A percentile compares a stretch with the other conserved stretches of the same genome.
Conservation (phyloP, 2,888 invertebrate species). For the Panzeria rudis region DNA sequence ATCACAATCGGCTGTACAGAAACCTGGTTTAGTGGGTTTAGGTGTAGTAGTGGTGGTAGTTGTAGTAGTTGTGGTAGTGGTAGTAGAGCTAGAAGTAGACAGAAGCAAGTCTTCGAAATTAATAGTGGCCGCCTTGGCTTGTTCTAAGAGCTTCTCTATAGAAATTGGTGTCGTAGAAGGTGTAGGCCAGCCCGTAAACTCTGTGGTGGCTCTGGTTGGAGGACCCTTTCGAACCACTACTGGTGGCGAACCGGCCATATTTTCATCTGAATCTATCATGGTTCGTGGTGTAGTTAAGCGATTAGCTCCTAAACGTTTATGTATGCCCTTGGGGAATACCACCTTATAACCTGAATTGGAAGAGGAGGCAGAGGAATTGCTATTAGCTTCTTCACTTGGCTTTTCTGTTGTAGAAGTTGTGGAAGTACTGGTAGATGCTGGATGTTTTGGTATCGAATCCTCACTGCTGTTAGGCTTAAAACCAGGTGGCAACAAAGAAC, state of each 20-base stretch:
- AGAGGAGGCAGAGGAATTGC: constrained; percentile 79
- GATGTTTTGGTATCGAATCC: constrained; percentile 64
- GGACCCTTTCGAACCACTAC: constrained; percentile 93
- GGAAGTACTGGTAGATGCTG: constrained; percentile 71
- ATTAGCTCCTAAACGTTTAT: constrained; percentile 85
- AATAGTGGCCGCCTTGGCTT: constrained; percentile 86
- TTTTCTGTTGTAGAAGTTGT: constrained; percentile 61
- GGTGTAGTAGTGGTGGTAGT: constrained; percentile 89
- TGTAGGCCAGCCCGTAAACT: constrained; percentile 96
- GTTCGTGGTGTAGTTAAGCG: constrained; percentile 86
- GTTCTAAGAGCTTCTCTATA: constrained; percentile 91
- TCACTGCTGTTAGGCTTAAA: constrained; percentile 83
- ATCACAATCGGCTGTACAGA: constrained; percentile 91
- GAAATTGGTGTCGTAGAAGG: constrained; percentile 94
- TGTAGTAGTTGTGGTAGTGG: constrained; percentile 86
- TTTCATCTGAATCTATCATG: constrained; percentile 78
- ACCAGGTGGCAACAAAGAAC: constrained; percentile 85
- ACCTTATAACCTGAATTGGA: constrained; percentile 86
- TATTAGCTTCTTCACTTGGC: constrained; percentile 76
- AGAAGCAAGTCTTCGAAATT: constrained; percentile 84
- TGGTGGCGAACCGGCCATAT: constrained; percentile 84
- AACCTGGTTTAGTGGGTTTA: constrained; percentile 90
- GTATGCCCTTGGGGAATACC: constrained; percentile 89
- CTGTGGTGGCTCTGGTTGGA: constrained; percentile 93
- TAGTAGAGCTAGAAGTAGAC: constrained; percentile 82